phyloP scores from a whole-genome alignment of 2,113 vertebrate genomes.

The Larimichthys crocea region DNA sequence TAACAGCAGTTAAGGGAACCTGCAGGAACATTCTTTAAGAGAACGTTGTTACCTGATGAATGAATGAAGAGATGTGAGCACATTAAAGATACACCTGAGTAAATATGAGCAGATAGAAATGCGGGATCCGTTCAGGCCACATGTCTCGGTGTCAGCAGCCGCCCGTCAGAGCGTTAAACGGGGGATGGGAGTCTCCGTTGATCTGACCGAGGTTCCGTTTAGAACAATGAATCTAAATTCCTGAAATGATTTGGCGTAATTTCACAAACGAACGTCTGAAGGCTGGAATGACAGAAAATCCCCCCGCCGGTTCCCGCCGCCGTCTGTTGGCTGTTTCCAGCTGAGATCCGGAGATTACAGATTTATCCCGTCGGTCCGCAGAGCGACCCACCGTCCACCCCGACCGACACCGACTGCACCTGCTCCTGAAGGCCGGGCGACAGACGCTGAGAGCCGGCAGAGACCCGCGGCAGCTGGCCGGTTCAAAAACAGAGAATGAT shows the following conservation, averaged over 20 bases:
- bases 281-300: constrained; percentile 35
- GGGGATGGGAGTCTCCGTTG: not conserved
- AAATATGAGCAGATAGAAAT: too few relatives aligned
- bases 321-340: constrained; percentile 29
- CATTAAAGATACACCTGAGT: too few relatives aligned
- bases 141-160: not conserved
- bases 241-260: not conserved
- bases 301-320: constrained; percentile 17
- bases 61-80: too few relatives aligned
- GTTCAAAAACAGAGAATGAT: not conserved
- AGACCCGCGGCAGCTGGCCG: not conserved
- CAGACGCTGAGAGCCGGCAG: not conserved
- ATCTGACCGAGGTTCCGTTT: not conserved
- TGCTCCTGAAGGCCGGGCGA: not conserved
- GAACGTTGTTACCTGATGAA: not conserved
- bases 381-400: not conserved
- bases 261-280: not conserved
- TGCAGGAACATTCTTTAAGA: not conserved
- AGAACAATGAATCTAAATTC: not conserved
- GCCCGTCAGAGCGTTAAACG: not conserved
- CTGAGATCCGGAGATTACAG: constrained; percentile 60
- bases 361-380: constrained; percentile 10
- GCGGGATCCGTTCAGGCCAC: not conserved
- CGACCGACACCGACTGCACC: not conserved
- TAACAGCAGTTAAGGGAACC: not conserved